Conservation (phyloP, 2,797 vertebrate genomes). For the Sebastolobus alascanus region DNA sequence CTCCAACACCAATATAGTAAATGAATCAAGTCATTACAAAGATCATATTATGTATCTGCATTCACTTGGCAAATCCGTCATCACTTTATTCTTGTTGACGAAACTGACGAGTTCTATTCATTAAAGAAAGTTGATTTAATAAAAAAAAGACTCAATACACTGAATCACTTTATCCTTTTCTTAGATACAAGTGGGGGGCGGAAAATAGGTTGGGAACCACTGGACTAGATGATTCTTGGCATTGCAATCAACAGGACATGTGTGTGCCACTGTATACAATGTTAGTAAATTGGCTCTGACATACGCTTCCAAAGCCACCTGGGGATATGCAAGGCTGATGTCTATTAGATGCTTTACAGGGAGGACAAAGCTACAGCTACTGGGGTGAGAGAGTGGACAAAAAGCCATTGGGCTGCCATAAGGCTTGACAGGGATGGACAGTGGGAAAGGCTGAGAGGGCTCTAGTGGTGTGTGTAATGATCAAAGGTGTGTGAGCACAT, state of each 20-base stretch:
- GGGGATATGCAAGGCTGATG: conserved; percentile 49
- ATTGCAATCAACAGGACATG: conserved; percentile 35
- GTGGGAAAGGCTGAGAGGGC: conserved; percentile 32
- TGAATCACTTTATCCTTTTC: background rate
- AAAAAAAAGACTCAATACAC: background rate
- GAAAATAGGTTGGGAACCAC: background rate
- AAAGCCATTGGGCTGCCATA: conserved; percentile 42
- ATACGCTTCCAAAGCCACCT: conserved; percentile 54
- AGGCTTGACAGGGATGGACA: conserved; percentile 58
- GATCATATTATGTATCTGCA: too few relatives aligned
- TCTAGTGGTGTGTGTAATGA: conserved; percentile 54
- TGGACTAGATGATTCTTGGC: conserved; percentile 18
- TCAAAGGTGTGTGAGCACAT: conserved; percentile 66
- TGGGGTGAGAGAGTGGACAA: conserved; percentile 41
- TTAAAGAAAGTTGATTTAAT: too few relatives aligned
- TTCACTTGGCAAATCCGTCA: too few relatives aligned
- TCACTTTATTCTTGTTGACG: too few relatives aligned
- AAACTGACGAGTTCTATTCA: too few relatives aligned
- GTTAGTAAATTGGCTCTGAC: conserved; percentile 43
- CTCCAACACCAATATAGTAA: too few relatives aligned
- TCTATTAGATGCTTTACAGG: conserved; percentile 38
- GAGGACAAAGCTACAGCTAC: conserved; percentile 69
- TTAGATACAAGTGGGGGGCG: background rate
- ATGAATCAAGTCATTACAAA: too few relatives aligned
- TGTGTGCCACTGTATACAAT: conserved; percentile 35